A percentile compares a stretch with the other conserved stretches of the same genome.
These are phyloP conservation scores for Stegostoma tigrinum DNA, from an alignment of 2,113 vertebrate genomes.

Conservation along the genomic window DNA sequence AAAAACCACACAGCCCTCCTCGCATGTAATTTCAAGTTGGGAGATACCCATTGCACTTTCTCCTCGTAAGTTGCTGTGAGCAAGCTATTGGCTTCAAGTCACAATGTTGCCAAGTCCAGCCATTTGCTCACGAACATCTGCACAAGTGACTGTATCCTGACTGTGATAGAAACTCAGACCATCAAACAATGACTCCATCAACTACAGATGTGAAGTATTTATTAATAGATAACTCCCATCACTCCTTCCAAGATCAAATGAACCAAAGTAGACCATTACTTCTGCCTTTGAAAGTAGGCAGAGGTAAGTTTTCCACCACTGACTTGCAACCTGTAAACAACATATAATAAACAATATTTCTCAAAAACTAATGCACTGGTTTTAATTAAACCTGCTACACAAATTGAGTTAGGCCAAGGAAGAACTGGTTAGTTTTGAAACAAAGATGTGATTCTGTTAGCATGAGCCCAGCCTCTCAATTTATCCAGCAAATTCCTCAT, in stretches of 20 bases:
- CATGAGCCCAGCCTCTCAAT: no score
- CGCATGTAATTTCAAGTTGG: neutral
- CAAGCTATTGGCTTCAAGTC: neutral
- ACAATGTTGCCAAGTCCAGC: neutral
- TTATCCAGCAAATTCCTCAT: no score
- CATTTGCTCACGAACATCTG: neutral
- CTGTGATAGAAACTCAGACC: neutral
- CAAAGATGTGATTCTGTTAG: neutral
- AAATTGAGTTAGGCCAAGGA: neutral
- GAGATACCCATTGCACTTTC: neutral
- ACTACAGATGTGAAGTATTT: neutral
- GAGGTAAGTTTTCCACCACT: neutral
- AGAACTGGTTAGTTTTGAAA: neutral
- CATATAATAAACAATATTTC: neutral
- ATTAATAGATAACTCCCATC: neutral
- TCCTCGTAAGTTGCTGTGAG: neutral
- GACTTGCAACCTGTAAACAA: neutral
- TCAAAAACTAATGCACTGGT: neutral
- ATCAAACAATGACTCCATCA: neutral
- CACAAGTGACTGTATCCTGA: neutral
- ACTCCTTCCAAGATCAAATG: neutral
- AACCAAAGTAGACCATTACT: neutral
- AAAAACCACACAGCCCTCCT: neutral
- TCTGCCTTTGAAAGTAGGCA: neutral
- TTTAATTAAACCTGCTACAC: neutral